Evolutionary conservation across 2,113 vertebrate species (phyloP).

Genomic region (Scatophagus argus): DNA sequence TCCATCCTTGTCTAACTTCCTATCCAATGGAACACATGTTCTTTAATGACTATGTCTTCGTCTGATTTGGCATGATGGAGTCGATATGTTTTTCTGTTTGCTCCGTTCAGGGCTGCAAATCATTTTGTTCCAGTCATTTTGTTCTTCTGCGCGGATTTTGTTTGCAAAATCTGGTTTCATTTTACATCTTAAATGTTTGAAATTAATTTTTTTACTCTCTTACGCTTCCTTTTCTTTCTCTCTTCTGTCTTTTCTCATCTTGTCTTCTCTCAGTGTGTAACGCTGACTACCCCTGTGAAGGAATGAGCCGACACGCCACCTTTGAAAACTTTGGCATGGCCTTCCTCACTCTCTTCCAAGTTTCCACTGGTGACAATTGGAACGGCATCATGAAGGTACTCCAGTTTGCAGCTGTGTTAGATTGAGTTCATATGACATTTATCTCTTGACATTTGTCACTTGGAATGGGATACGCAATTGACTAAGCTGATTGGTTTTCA

Average conservation of each 20-base stretch:
- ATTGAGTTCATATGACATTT: background rate
- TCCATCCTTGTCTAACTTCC: background rate
- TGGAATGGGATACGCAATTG: background rate
- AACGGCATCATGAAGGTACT: slow-evolving; percentile 99
- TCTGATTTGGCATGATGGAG: background rate
- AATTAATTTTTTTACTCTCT: background rate
- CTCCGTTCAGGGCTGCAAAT: background rate
- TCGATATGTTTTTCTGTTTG: too few species aligned
- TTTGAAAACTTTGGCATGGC: slow-evolving; percentile 99
- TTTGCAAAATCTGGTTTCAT: background rate
- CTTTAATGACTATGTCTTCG: background rate
- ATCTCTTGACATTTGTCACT: background rate
- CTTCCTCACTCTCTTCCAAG: slow-evolving; percentile 97
- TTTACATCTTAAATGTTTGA: background rate
- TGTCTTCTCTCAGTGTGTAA: slow-evolving; percentile 89
- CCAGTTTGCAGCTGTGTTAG: background rate
- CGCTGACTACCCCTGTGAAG: slow-evolving; percentile 94
- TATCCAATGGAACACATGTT: background rate
- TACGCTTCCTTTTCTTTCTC: background rate
- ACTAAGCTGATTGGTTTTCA: background rate
- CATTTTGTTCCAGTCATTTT: background rate
- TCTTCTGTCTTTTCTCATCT: background rate
- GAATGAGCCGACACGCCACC: slow-evolving; percentile 97
- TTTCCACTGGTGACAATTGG: slow-evolving; percentile 98
- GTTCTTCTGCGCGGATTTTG: background rate